Evolutionary conservation across 2,888 invertebrate species (phyloP).

Genomic region (Stomorhina lunata): DNA sequence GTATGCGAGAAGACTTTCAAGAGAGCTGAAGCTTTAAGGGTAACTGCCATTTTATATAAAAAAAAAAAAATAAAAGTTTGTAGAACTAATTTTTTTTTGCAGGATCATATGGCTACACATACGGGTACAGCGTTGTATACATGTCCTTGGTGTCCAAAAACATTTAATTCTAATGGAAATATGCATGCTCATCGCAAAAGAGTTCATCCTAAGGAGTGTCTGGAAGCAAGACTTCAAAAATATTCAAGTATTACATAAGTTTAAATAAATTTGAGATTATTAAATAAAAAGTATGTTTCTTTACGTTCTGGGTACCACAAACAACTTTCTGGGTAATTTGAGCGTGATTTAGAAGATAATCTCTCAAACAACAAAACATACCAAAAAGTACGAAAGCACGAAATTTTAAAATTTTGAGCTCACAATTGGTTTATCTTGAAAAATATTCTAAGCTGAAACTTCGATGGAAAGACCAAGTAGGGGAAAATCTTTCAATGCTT

Average conservation of each 20-base stretch:
- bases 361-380: no score
- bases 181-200: slow-evolving; percentile 79
- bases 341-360: no score
- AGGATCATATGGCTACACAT: slow-evolving; percentile 78
- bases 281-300: no score
- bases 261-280: not conserved
- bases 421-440: no score
- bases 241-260: slow-evolving; percentile 5
- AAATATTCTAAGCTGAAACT: no score
- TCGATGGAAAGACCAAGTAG: no score
- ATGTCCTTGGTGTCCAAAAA: slow-evolving; percentile 78
- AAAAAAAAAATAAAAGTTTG: not conserved
- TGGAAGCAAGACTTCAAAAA: slow-evolving; percentile 41
- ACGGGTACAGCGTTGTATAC: slow-evolving; percentile 77
- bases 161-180: slow-evolving; percentile 78
- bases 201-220: slow-evolving; percentile 75
- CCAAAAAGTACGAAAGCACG: no score
- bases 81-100: not conserved
- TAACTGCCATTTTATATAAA: not conserved
- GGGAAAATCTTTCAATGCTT: no score
- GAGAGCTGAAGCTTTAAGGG: slow-evolving; percentile 70
- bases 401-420: no score
- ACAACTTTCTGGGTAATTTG: no score
- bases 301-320: no score
- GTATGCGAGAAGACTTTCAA: slow-evolving; percentile 78